Evolutionary conservation across 2,113 vertebrate species (phyloP).

Genomic region (Dryoscopus gambensis): DNA sequence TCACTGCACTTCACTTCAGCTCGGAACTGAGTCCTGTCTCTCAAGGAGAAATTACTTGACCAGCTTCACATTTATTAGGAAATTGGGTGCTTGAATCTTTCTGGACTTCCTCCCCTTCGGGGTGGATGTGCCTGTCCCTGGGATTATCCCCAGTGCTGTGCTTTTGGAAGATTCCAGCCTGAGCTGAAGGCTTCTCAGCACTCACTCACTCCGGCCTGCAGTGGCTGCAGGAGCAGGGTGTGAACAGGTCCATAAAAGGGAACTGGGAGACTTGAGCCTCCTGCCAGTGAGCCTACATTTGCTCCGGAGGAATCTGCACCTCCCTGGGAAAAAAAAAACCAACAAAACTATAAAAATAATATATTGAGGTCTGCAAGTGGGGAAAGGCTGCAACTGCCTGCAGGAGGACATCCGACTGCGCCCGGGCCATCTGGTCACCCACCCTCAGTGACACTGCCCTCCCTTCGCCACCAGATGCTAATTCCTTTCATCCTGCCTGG

Average conservation of each 20-base stretch:
- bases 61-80: background rate
- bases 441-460: background rate
- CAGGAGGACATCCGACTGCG: background rate
- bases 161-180: background rate
- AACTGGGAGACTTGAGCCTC: background rate
- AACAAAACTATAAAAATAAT: background rate
- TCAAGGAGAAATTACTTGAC: background rate
- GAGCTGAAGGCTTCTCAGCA: background rate
- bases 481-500: slow-evolving; percentile 50
- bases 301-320: slow-evolving; percentile 7
- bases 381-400: background rate
- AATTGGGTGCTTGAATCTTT: background rate
- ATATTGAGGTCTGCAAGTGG: background rate
- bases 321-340: background rate
- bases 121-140: background rate
- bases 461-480: slow-evolving; percentile 1
- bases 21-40: background rate
- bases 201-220: accelerated
- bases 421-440: slow-evolving; percentile 21
- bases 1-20: no score
- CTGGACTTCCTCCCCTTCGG: accelerated
- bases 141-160: background rate
- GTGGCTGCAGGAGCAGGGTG: background rate
- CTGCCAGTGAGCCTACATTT: background rate
- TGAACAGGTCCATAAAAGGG: slow-evolving; percentile 48